A percentile compares a stretch with the other conserved stretches of the same genome.
Evolutionary conservation across 2,113 vertebrate genomes (phyloP).

Genomic region (Actenoides hombroni): DNA sequence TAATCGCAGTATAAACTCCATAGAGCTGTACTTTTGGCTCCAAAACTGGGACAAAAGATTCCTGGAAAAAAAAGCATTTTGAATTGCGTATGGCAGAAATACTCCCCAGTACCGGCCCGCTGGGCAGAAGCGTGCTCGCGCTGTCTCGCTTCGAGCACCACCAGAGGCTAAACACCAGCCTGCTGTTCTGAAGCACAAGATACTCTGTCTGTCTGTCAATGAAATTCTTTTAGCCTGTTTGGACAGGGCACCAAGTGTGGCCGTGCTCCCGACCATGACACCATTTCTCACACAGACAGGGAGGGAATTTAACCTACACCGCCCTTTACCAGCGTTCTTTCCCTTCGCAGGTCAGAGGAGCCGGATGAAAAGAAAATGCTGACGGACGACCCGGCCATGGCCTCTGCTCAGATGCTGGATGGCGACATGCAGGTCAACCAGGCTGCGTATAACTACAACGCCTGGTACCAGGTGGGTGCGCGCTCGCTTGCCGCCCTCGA

Average conservation of each 20-base stretch:
- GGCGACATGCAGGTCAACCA: slow-evolving; percentile 86
- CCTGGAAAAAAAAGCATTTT: not conserved
- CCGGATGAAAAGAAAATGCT: slow-evolving; percentile 90
- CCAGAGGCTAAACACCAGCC: no score
- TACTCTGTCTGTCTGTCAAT: not conserved
- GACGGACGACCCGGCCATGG: slow-evolving; percentile 78
- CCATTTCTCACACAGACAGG: rapidly evolving
- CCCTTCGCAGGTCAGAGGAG: slow-evolving; percentile 78
- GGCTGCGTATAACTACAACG: slow-evolving; percentile 91
- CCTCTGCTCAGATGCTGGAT: slow-evolving; percentile 76
- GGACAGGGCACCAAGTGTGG: not conserved
- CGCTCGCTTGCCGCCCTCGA: not conserved
- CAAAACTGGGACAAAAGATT: rapidly evolving
- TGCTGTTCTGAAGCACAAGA: not conserved
- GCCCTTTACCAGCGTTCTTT: rapidly evolving
- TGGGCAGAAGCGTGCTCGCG: rapidly evolving
- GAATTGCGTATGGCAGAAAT: rapidly evolving
- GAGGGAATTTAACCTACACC: rapidly evolving
- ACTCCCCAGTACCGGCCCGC: not conserved
- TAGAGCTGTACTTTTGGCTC: not conserved
- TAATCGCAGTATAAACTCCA: no score
- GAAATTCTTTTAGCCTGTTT: rapidly evolving
- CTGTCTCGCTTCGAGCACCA: not conserved
- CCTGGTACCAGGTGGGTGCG: slow-evolving; percentile 92
- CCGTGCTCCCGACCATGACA: rapidly evolving